Evolutionary conservation across 1,140 invertebrate genomes (phyloP).

Genomic region (Tetraneura akinire): DNA sequence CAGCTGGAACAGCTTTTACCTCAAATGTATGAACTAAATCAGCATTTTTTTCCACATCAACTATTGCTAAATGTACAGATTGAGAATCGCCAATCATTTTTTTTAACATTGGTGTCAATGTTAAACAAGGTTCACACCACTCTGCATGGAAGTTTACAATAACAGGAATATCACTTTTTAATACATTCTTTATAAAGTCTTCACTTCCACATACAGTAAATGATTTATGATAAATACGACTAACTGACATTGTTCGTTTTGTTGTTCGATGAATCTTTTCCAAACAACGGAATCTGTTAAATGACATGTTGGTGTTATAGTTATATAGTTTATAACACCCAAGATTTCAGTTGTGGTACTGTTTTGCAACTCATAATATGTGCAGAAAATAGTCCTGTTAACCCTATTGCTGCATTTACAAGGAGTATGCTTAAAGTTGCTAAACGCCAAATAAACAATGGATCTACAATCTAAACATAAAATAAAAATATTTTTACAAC

Average conservation of each 20-base stretch:
- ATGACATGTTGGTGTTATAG: constrained; percentile 11
- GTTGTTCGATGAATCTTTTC: constrained; percentile 39
- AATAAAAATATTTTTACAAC: background rate
- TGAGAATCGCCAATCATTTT: constrained; percentile 75
- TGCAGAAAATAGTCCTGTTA: constrained; percentile 62
- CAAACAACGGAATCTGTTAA: constrained; percentile 52
- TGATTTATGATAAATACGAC: constrained; percentile 54
- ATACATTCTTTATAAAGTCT: constrained; percentile 68
- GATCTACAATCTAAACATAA: constrained; percentile 64
- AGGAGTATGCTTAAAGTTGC: constrained; percentile 61
- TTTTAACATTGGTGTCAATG: constrained; percentile 87
- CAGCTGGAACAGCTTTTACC: constrained; percentile 88
- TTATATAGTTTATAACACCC: constrained; percentile 57
- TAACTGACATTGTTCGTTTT: constrained; percentile 56
- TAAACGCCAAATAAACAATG: constrained; percentile 63
- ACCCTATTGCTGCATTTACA: constrained; percentile 60
- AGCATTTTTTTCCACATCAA: constrained; percentile 88
- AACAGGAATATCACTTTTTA: constrained; percentile 78
- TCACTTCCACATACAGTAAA: constrained; percentile 64
- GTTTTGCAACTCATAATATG: constrained; percentile 61
- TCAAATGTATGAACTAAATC: constrained; percentile 80
- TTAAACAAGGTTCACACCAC: constrained; percentile 96
- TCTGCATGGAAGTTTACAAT: constrained; percentile 87
- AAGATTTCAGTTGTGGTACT: constrained; percentile 59
- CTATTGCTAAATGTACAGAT: constrained; percentile 82